Evolutionary conservation across 1,140 invertebrate species (phyloP).

Genomic region (Eurosta solidaginis): DNA sequence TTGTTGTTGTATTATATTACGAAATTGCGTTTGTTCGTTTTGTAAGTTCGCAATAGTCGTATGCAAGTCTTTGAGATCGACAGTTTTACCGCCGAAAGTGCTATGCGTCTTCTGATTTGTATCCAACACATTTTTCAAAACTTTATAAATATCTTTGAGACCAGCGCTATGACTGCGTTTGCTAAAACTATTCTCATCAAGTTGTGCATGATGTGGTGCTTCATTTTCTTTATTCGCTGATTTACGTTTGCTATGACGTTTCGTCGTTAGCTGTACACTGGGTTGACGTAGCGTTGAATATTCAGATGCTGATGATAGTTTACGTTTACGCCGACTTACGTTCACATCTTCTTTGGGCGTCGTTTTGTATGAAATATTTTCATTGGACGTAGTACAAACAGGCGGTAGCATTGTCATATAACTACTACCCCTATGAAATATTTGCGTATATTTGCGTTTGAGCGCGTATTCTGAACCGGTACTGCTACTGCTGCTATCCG

Average conservation of each 20-base stretch:
- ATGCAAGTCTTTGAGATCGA: conserved; percentile 39
- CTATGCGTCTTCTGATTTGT: conserved; percentile 34
- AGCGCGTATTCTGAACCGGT: conserved; percentile 37
- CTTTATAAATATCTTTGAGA: conserved; percentile 44
- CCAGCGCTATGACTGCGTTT: background rate
- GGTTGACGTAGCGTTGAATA: background rate
- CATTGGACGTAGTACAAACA: conserved; percentile 9
- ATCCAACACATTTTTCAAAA: conserved; percentile 48
- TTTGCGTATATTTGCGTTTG: conserved; percentile 30
- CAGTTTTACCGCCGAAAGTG: conserved; percentile 26
- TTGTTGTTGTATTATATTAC: conserved; percentile 45
- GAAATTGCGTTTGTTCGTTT: conserved; percentile 46
- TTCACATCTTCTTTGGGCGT: background rate
- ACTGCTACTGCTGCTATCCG: conserved; percentile 35
- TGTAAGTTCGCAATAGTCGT: conserved; percentile 45
- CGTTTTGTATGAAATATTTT: background rate
- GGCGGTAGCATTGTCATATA: conserved; percentile 44
- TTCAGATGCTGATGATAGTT: background rate
- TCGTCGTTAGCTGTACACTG: background rate
- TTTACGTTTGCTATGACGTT: background rate
- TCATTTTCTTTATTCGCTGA: conserved; percentile 27
- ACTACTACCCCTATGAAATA: conserved; percentile 42
- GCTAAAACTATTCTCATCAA: background rate
- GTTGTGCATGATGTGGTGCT: background rate
- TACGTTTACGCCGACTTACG: background rate